Evolutionary conservation across 1,140 invertebrate species (phyloP).

Genomic region (Platyscapa corneri): DNA sequence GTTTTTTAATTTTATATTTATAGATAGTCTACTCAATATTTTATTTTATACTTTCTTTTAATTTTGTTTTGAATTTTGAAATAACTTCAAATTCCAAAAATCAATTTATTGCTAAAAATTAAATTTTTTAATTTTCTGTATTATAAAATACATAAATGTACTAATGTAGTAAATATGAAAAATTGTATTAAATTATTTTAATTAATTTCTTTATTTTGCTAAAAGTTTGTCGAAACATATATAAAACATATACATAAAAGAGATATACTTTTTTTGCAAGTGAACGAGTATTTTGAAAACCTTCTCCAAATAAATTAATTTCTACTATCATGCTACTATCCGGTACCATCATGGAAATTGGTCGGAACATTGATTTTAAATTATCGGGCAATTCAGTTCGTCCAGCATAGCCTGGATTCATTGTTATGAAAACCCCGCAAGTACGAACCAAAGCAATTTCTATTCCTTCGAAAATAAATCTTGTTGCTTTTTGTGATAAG

Average conservation of each 20-base stretch:
- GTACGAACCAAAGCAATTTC: conserved; percentile 84
- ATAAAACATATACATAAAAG: neutral
- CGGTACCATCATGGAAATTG: conserved; percentile 96
- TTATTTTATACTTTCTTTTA: neutral
- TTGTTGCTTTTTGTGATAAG: conserved; percentile 78
- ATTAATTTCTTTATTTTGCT: neutral
- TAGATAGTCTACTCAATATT: too few species aligned
- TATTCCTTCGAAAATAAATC: conserved; percentile 87
- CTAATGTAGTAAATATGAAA: neutral
- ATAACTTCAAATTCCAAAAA: too few species aligned
- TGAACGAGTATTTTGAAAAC: conserved; percentile 85
- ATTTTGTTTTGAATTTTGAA: neutral
- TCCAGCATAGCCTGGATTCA: conserved; percentile 94
- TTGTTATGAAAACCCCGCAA: conserved; percentile 92
- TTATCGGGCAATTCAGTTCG: conserved; percentile 93
- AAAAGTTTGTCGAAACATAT: neutral
- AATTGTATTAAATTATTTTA: neutral
- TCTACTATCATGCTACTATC: conserved; percentile 92
- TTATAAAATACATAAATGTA: neutral
- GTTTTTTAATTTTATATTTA: too few species aligned
- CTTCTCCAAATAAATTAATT: conserved; percentile 90
- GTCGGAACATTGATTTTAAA: conserved; percentile 93
- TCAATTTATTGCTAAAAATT: neutral
- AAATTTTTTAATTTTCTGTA: neutral
- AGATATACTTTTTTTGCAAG: conserved; percentile 83